Percentiles rank a stretch among this genome's conserved stretches.
Evolutionary conservation across 2,888 invertebrate genomes (phyloP).

Genomic region (Escarpia spicata): DNA sequence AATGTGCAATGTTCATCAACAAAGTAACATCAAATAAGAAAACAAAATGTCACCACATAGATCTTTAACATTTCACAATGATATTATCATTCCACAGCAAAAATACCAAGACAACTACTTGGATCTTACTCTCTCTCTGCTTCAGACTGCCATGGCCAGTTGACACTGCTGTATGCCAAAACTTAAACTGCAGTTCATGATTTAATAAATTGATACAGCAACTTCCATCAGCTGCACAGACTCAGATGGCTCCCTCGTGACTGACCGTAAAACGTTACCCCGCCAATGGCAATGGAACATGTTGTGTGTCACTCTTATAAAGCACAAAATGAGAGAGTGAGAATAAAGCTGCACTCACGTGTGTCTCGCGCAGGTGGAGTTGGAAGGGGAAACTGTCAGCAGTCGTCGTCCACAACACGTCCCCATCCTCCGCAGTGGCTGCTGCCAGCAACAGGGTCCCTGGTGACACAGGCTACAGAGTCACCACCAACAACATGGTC

Average conservation of each 20-base stretch:
- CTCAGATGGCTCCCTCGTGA: background rate
- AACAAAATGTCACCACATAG: too few relatives aligned
- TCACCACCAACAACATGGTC: background rate
- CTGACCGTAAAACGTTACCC: background rate
- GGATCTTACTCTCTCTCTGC: too few relatives aligned
- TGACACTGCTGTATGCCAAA: background rate
- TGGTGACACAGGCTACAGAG: constrained; percentile 54
- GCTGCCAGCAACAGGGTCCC: constrained; percentile 78
- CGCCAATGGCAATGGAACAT: background rate
- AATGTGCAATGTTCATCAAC: too few relatives aligned
- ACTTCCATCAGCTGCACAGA: background rate
- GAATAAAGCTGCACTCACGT: constrained; percentile 52
- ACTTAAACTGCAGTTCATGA: background rate
- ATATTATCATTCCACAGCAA: too few relatives aligned
- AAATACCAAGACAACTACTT: too few relatives aligned
- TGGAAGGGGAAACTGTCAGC: constrained; percentile 79
- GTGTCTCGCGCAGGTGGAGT: constrained; percentile 64
- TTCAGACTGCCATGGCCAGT: too few relatives aligned
- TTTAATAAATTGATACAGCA: background rate
- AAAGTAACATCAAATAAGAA: too few relatives aligned
- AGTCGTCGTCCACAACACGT: constrained; percentile 81
- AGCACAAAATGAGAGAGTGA: background rate
- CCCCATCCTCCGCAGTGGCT: constrained; percentile 77
- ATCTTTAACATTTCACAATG: background rate
- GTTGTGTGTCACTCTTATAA: background rate